Evolutionary conservation across 2,797 vertebrate genomes (phyloP).

Genomic region (Rhinoraja longicauda): DNA sequence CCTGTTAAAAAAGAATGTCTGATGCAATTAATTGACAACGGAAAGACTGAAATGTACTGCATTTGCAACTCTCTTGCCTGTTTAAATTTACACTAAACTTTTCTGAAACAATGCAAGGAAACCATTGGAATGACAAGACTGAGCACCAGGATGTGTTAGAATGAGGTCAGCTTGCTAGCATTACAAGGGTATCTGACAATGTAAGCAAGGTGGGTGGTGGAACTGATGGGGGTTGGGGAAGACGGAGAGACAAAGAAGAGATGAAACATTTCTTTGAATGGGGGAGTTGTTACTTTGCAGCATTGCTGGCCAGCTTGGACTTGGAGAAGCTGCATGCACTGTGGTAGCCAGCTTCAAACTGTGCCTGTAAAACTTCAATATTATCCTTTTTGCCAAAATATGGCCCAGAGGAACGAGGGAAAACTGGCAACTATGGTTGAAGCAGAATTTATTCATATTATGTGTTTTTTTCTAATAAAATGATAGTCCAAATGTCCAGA

Average conservation of each 20-base stretch:
- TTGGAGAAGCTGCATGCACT: neutral
- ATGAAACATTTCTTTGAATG: neutral
- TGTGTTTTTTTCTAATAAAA: neutral
- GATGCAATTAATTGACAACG: neutral
- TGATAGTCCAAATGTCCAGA: neutral
- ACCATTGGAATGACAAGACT: neutral
- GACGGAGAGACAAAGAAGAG: neutral
- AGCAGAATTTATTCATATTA: neutral
- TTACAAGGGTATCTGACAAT: neutral
- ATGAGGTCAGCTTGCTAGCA: neutral
- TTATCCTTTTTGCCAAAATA: neutral
- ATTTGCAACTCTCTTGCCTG: neutral
- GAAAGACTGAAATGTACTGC: neutral
- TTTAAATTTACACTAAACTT: neutral
- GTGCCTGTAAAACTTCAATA: neutral
- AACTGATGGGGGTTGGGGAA: neutral
- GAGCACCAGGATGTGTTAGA: neutral
- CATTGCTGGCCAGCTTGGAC: neutral
- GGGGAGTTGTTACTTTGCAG: neutral
- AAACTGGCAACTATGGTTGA: neutral
- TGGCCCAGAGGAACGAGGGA: neutral
- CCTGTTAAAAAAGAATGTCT: neutral
- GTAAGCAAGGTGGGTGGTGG: too few species aligned
- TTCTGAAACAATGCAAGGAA: neutral
- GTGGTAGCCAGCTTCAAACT: neutral